Conservation (phyloP, 2,888 invertebrate genomes). For the Lasioglossum figueresi region DNA sequence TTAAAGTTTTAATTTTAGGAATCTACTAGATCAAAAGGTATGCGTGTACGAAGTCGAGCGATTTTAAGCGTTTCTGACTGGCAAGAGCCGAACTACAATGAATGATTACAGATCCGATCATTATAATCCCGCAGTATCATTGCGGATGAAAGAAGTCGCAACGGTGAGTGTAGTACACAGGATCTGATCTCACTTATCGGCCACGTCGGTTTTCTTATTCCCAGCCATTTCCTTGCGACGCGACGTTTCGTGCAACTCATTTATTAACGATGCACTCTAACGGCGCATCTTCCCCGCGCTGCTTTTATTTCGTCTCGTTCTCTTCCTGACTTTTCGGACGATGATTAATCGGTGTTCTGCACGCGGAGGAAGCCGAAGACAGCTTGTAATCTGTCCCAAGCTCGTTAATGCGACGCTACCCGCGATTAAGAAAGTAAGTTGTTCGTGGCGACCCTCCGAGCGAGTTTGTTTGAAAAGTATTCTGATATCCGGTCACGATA, state of each 20-base stretch:
- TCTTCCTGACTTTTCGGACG: constrained; percentile 2
- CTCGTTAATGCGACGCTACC: constrained; percentile 43
- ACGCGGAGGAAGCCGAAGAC: constrained; percentile 16
- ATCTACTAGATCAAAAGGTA: too few relatives aligned
- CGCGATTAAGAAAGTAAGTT: constrained; percentile 50
- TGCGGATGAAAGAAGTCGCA: neutral
- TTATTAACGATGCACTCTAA: constrained; percentile 2
- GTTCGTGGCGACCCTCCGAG: neutral
- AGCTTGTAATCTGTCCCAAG: constrained; percentile 37
- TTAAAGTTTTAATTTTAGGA: too few relatives aligned
- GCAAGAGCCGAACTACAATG: neutral
- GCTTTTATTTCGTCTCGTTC: neutral
- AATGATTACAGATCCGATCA: neutral
- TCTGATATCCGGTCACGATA: constrained; percentile 37
- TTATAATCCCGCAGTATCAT: neutral
- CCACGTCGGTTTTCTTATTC: constrained; percentile 24
- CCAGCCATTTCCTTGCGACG: neutral
- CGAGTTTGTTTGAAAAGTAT: constrained; percentile 37
- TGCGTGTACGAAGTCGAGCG: too few relatives aligned
- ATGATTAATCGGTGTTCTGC: constrained; percentile 39
- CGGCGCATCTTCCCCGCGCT: neutral
- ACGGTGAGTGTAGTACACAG: neutral
- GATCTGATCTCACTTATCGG: constrained; percentile 24
- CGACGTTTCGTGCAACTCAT: neutral
- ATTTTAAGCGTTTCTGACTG: too few relatives aligned